Conservation (phyloP, 2,888 invertebrate genomes). For the Lasioglossum oenotherae region DNA sequence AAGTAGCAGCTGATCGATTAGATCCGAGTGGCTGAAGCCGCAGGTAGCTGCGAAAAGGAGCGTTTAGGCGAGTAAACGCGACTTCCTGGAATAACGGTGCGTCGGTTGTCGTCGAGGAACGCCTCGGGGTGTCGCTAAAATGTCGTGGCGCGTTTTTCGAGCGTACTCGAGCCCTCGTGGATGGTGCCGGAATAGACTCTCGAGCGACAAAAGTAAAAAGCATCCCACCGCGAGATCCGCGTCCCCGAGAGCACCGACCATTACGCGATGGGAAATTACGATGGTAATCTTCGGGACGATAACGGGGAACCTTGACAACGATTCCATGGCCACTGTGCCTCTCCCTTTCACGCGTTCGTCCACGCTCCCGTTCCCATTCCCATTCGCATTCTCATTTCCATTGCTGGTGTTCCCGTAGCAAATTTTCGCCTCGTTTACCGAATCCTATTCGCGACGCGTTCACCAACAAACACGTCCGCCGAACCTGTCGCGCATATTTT, state of each 20-base stretch:
- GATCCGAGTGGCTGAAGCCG: neutral
- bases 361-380: neutral
- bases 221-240: slow-evolving; percentile 35
- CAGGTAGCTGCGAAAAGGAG: neutral
- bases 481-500: neutral
- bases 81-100: slow-evolving; percentile 45
- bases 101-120: slow-evolving; percentile 32
- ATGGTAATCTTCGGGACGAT: slow-evolving; percentile 41
- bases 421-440: slow-evolving; percentile 1
- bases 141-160: slow-evolving; percentile 40
- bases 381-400: neutral
- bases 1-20: neutral
- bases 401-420: neutral
- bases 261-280: slow-evolving; percentile 40
- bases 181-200: slow-evolving; percentile 48
- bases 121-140: slow-evolving; percentile 50
- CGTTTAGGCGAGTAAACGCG: slow-evolving; percentile 32
- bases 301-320: slow-evolving; percentile 16
- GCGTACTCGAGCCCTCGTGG: slow-evolving; percentile 46
- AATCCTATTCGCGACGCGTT: neutral
- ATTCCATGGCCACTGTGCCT: slow-evolving; percentile 4
- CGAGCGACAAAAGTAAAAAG: slow-evolving; percentile 51
- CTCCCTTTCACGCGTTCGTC: neutral
- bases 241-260: slow-evolving; percentile 34
- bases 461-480: neutral